Conservation (phyloP, 2,888 invertebrate genomes). For the Agonopterix arenella region DNA sequence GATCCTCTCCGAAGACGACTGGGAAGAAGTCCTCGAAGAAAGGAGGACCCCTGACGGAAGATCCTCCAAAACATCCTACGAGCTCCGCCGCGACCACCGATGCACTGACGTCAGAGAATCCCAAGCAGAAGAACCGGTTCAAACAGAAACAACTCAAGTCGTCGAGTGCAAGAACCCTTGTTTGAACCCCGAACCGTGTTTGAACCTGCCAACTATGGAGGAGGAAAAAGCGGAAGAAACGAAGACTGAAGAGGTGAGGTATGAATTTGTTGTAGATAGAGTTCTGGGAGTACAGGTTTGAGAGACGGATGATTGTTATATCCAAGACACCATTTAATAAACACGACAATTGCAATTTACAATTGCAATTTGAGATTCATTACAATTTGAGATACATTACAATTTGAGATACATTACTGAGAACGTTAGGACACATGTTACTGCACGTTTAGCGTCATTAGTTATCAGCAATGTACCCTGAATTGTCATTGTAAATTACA, state of each 20-base stretch:
- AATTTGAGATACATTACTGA: too few relatives aligned
- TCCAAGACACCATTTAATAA: too few relatives aligned
- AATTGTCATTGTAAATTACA: too few relatives aligned
- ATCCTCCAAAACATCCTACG: constrained; percentile 66
- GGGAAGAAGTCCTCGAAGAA: constrained; percentile 63
- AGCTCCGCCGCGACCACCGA: constrained; percentile 37
- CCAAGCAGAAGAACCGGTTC: constrained; percentile 1
- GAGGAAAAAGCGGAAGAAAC: constrained; percentile 50
- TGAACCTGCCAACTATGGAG: constrained; percentile 17
- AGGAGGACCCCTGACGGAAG: constrained; percentile 64
- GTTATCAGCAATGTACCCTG: too few relatives aligned
- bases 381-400: too few relatives aligned
- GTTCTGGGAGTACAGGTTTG: constrained; percentile 91
- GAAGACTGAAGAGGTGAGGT: constrained; percentile 77
- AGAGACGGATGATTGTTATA: constrained; percentile 20
- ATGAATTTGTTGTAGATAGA: constrained; percentile 89
- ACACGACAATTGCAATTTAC: too few relatives aligned
- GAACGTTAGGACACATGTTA: too few relatives aligned
- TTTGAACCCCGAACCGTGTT: constrained; percentile 30
- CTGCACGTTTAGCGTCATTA: too few relatives aligned
- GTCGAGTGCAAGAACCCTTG: constrained; percentile 62
- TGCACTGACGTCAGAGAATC: constrained; percentile 8
- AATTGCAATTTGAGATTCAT: too few relatives aligned
- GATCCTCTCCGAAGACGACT: constrained; percentile 64
- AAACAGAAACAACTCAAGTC: constrained; percentile 16